Conservation (phyloP, 2,797 vertebrate species). For the Urocyon cinereoargenteus region DNA sequence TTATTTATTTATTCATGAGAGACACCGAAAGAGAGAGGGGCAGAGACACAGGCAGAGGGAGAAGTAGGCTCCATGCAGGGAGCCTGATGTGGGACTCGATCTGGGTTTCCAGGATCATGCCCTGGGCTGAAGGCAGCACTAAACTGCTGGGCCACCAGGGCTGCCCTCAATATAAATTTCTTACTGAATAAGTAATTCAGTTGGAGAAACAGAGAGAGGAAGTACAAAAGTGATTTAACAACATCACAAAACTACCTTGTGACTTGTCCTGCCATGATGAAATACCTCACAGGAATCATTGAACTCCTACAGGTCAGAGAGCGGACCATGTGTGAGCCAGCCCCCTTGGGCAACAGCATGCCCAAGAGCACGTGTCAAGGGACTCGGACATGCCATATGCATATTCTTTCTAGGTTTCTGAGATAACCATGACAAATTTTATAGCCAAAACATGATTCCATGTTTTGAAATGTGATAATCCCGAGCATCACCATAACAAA, state of each 20-base stretch:
- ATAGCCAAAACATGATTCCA: not conserved
- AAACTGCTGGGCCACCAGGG: no score
- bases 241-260: not conserved
- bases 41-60: no score
- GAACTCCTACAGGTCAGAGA: not conserved
- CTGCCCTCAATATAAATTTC: not conserved
- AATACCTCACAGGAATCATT: not conserved
- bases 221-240: not conserved
- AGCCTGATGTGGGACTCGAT: no score
- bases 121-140: no score
- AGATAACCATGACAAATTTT: not conserved
- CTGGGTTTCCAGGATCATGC: no score
- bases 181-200: not conserved
- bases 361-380: not conserved
- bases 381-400: not conserved
- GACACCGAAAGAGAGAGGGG: no score
- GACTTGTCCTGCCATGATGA: not conserved
- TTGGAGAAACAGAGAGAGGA: not conserved
- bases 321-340: not conserved
- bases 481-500: not conserved
- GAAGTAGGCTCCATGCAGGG: no score
- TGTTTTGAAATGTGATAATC: not conserved
- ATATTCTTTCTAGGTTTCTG: slow-evolving; percentile 23
- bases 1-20: no score
- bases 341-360: not conserved